These are phyloP conservation scores for Lingula anatina DNA, from an alignment of 2,888 invertebrate genomes.

Conservation along the genomic window DNA sequence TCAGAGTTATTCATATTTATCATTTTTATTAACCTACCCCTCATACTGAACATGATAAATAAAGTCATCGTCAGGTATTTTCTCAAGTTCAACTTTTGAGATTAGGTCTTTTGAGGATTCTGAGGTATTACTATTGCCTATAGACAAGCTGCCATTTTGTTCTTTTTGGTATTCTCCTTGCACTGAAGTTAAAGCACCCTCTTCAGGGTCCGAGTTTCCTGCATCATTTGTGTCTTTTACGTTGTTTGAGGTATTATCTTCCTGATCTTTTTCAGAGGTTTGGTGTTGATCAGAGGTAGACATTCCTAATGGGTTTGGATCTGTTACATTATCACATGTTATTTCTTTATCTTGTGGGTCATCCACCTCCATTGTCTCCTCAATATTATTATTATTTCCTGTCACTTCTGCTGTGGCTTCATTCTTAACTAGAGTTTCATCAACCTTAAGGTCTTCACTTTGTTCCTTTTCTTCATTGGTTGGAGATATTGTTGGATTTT, in stretches of 20 bases:
- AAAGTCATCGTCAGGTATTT: slow-evolving; percentile 29
- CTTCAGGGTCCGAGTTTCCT: background rate
- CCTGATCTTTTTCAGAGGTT: background rate
- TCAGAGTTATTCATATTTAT: no score
- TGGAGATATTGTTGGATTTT: background rate
- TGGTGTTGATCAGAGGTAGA: no score
- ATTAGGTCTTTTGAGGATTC: no score
- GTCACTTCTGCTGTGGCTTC: background rate
- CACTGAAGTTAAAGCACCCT: background rate
- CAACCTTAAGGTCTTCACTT: no score
- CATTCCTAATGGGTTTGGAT: no score
- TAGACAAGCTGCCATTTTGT: background rate
- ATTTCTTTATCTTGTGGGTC: background rate
- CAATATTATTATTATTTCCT: background rate
- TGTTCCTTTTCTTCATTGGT: background rate
- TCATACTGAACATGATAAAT: slow-evolving; percentile 35
- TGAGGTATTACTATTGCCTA: no score
- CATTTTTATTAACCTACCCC: slow-evolving; percentile 29
- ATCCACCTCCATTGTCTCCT: background rate
- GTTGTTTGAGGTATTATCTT: background rate
- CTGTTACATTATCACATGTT: no score
- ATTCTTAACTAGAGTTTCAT: background rate
- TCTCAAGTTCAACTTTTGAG: no score
- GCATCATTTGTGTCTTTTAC: background rate
- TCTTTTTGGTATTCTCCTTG: background rate